Percentiles rank a stretch among this genome's conserved stretches.
These are phyloP conservation scores for Hydrolagus colliei DNA, from an alignment of 2,797 vertebrate species.

Conservation along the genomic window DNA sequence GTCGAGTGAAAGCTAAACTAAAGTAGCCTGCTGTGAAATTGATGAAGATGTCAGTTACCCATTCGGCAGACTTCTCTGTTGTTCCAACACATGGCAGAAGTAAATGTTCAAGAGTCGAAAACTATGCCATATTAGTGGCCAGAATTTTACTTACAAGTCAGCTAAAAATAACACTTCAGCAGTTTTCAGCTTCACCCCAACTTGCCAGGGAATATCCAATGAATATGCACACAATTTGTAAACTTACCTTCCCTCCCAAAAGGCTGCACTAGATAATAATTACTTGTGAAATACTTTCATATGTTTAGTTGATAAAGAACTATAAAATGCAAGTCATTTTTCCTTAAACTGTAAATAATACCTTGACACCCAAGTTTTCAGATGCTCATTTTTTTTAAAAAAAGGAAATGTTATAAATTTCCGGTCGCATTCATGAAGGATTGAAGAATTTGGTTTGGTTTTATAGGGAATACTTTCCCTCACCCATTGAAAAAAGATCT, in stretches of 20 bases:
- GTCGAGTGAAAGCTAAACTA: conserved; percentile 93
- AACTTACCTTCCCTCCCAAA: background rate
- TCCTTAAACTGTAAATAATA: too few species aligned
- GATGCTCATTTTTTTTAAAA: too few species aligned
- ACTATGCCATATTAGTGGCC: conserved; percentile 74
- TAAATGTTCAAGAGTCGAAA: conserved; percentile 61
- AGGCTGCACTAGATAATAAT: too few species aligned
- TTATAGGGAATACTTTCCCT: too few species aligned
- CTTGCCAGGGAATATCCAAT: conserved; percentile 56
- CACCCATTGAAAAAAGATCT: too few species aligned
- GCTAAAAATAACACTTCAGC: conserved; percentile 63
- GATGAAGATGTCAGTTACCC: conserved; percentile 96
- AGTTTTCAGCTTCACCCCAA: conserved; percentile 58
- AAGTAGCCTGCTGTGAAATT: conserved; percentile 93
- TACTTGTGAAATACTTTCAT: too few species aligned
- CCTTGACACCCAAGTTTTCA: too few species aligned
- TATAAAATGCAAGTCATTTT: too few species aligned
- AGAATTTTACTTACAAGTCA: conserved; percentile 82
- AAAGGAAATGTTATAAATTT: too few species aligned
- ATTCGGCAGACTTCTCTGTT: conserved; percentile 89
- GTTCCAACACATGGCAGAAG: conserved; percentile 71
- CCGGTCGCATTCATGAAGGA: too few species aligned
- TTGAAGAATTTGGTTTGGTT: too few species aligned
- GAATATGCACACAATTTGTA: background rate
- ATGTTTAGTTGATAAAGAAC: too few species aligned